Evolutionary conservation across 2,113 vertebrate genomes (phyloP).

Genomic region (Pollimyrus isidori): DNA sequence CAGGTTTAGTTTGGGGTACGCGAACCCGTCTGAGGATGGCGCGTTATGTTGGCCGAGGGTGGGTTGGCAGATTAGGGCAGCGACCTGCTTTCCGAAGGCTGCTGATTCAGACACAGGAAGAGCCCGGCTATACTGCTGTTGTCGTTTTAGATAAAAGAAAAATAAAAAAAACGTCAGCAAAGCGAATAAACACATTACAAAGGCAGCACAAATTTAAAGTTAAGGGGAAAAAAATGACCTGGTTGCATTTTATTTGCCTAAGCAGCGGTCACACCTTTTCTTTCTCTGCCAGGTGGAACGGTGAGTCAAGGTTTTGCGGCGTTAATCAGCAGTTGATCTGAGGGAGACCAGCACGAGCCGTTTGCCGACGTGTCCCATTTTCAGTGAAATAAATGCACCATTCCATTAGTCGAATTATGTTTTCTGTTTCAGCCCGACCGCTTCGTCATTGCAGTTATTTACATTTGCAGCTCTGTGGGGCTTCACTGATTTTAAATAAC

Average conservation of each 20-base stretch:
- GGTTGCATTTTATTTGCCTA: slow-evolving; percentile 7
- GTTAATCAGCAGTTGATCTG: slow-evolving; percentile 1
- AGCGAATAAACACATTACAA: neutral
- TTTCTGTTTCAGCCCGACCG: neutral
- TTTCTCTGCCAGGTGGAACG: neutral
- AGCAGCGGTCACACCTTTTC: slow-evolving; percentile 1
- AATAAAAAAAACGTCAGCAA: neutral
- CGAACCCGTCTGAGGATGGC: neutral
- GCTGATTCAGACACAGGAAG: neutral
- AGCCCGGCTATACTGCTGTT: neutral
- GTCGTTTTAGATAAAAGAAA: neutral
- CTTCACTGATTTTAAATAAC: neutral
- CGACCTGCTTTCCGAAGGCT: neutral
- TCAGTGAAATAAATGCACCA: neutral
- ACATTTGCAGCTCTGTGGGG: neutral
- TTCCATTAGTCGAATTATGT: neutral
- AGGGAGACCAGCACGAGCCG: neutral
- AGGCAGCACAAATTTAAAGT: neutral
- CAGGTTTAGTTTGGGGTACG: neutral
- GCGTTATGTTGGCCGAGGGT: neutral
- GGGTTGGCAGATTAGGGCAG: neutral
- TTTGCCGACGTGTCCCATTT: neutral
- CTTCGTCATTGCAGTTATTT: neutral
- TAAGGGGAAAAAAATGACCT: neutral
- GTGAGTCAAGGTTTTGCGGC: neutral